phyloP scores from a whole-genome alignment of 1,140 invertebrate species.

The Stenopsyche tienmushanensis region DNA sequence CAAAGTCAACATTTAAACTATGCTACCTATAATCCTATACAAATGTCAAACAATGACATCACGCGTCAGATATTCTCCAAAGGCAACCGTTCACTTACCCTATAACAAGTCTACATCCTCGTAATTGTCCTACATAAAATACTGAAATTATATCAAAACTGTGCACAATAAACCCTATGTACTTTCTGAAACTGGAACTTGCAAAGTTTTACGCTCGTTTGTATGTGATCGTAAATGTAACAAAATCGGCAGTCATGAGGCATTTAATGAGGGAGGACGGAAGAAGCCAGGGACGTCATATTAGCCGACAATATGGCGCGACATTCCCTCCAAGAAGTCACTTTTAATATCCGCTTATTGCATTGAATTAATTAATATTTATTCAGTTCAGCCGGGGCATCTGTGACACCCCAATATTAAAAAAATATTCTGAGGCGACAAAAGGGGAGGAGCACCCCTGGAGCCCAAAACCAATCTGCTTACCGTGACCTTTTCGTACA shows the following conservation, averaged over 20 bases:
- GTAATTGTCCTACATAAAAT: too few species aligned
- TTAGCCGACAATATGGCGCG: conserved; percentile 27
- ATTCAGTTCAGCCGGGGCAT: conserved; percentile 27
- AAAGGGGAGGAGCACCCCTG: background rate
- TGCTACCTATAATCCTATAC: background rate
- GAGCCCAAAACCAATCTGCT: background rate
- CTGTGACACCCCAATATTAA: conserved; percentile 21
- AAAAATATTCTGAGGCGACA: conserved; percentile 4
- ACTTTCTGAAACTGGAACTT: too few species aligned
- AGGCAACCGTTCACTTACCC: background rate
- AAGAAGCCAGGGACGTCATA: background rate
- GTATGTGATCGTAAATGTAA: too few species aligned
- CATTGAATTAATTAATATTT: conserved; percentile 31
- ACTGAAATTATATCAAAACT: background rate
- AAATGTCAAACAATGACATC: conserved; percentile 19
- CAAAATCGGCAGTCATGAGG: too few species aligned
- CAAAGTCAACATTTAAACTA: conserved; percentile 24
- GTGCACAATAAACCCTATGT: background rate
- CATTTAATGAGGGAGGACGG: too few species aligned
- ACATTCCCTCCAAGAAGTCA: conserved; percentile 12
- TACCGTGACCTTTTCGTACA: background rate
- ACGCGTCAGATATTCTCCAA: conserved; percentile 23
- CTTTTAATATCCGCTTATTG: conserved; percentile 32
- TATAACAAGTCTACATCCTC: background rate
- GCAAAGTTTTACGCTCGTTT: background rate